These are phyloP conservation scores for Ooceraea biroi DNA, from an alignment of 1,140 invertebrate species.

Conservation along the genomic window DNA sequence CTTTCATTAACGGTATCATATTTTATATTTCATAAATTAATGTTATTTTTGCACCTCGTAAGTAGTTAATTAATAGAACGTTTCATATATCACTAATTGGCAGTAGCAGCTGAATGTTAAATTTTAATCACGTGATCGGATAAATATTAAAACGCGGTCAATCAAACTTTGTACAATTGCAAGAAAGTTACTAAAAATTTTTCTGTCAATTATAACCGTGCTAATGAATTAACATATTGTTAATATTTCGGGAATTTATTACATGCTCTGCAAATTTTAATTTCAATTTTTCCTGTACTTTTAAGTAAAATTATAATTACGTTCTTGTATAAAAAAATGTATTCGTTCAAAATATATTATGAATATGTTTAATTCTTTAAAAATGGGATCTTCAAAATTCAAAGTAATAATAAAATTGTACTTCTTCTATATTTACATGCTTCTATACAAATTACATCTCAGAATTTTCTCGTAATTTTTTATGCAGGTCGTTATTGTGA, in stretches of 20 bases:
- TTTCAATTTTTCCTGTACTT: neutral
- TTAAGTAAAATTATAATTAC: neutral
- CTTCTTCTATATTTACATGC: neutral
- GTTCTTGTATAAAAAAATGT: neutral
- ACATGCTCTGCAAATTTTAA: slow-evolving; percentile 1
- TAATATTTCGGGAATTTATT: neutral
- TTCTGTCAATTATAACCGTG: slow-evolving; percentile 32
- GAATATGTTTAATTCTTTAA: neutral
- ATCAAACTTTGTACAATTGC: neutral
- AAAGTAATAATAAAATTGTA: neutral
- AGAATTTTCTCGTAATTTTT: neutral
- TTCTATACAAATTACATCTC: neutral
- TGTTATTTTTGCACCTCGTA: neutral
- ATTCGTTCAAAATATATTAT: neutral
- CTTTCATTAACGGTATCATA: neutral
- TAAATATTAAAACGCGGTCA: slow-evolving; percentile 22
- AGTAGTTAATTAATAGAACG: slow-evolving; percentile 14
- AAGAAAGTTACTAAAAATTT: neutral
- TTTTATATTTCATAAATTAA: slow-evolving; percentile 14
- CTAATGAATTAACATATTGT: slow-evolving; percentile 9
- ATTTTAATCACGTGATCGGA: slow-evolving; percentile 20
- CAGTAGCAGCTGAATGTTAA: neutral
- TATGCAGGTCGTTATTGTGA: neutral
- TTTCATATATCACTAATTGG: slow-evolving; percentile 1
- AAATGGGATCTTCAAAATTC: neutral